A percentile compares a stretch with the other conserved stretches of the same genome.
Evolutionary conservation across 1,140 invertebrate genomes (phyloP).

Genomic region (Pachypsylla venusta): DNA sequence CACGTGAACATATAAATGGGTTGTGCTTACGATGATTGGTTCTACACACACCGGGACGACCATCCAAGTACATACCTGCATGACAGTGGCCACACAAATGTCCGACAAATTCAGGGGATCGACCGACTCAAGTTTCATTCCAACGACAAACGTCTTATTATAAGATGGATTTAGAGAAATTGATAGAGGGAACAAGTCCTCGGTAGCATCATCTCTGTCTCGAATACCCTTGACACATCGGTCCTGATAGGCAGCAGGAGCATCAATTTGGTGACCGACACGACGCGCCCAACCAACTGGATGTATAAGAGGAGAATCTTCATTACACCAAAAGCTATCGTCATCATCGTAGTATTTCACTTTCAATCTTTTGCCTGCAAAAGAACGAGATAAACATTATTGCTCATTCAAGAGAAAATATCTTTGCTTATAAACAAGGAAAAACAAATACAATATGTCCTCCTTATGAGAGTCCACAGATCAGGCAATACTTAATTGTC

Average conservation of each 20-base stretch:
- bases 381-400: too few species aligned
- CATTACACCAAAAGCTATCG: slow-evolving; percentile 90
- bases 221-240: slow-evolving; percentile 40
- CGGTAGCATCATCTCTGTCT: slow-evolving; percentile 53
- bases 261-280: slow-evolving; percentile 67
- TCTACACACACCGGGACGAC: too few species aligned
- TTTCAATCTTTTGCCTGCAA: slow-evolving; percentile 63
- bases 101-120: slow-evolving; percentile 88
- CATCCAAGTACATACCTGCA: slow-evolving; percentile 52
- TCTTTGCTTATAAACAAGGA: too few species aligned
- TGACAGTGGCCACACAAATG: slow-evolving; percentile 89
- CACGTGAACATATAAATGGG: too few species aligned
- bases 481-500: too few species aligned
- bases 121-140: slow-evolving; percentile 94
- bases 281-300: slow-evolving; percentile 83
- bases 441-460: too few species aligned
- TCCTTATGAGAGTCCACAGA: too few species aligned
- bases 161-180: slow-evolving; percentile 25
- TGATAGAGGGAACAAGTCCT: slow-evolving; percentile 46
- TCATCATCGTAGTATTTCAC: slow-evolving; percentile 79
- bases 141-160: slow-evolving; percentile 50
- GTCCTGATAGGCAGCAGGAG: slow-evolving; percentile 58
- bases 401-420: too few species aligned
- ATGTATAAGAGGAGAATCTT: slow-evolving; percentile 85
- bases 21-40: too few species aligned